A percentile compares a stretch with the other conserved stretches of the same genome.
Evolutionary conservation across 2,797 vertebrate species (phyloP).

Genomic region (Sparus aurata): DNA sequence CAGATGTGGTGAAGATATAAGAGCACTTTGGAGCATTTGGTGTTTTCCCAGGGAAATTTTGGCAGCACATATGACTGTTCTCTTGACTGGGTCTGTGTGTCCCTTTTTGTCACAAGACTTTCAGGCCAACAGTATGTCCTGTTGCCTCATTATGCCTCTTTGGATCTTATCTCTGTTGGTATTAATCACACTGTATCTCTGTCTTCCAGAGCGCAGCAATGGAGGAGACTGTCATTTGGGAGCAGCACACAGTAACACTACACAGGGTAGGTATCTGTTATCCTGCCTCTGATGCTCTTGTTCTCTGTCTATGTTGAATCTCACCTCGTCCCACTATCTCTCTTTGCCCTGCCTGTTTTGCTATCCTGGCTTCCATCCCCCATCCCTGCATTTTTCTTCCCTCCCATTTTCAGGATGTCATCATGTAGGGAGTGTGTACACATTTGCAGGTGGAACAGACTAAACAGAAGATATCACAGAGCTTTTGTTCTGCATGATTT

Average conservation of each 20-base stretch:
- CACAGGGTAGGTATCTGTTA: constrained; percentile 92
- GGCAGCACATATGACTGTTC: constrained; percentile 2
- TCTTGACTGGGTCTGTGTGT: constrained; percentile 4
- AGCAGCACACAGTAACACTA: constrained; percentile 99
- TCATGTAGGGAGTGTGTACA: constrained; percentile 24
- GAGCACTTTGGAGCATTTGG: background rate
- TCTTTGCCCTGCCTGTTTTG: background rate
- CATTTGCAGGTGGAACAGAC: constrained; percentile 32
- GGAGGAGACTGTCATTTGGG: constrained; percentile 99
- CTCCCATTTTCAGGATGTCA: constrained; percentile 24
- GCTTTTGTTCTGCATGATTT: constrained; percentile 24
- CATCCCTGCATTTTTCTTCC: constrained; percentile 4
- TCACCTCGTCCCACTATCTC: constrained; percentile 1
- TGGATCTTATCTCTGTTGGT: constrained; percentile 1
- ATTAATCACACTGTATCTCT: constrained; percentile 44
- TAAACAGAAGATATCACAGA: constrained; percentile 17
- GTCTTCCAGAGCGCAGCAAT: constrained; percentile 93
- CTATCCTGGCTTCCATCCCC: constrained; percentile 8
- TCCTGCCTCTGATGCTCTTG: constrained; percentile 20
- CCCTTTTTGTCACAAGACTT: constrained; percentile 10
- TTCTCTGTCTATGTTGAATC: constrained; percentile 12
- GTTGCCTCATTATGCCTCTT: constrained; percentile 1
- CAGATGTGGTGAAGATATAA: background rate
- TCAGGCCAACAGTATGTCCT: background rate
- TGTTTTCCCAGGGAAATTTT: constrained; percentile 10